A percentile compares a stretch with the other conserved stretches of the same genome.
phyloP scores from a whole-genome alignment of 1,140 invertebrate species.

The Drosophila persimilis region DNA sequence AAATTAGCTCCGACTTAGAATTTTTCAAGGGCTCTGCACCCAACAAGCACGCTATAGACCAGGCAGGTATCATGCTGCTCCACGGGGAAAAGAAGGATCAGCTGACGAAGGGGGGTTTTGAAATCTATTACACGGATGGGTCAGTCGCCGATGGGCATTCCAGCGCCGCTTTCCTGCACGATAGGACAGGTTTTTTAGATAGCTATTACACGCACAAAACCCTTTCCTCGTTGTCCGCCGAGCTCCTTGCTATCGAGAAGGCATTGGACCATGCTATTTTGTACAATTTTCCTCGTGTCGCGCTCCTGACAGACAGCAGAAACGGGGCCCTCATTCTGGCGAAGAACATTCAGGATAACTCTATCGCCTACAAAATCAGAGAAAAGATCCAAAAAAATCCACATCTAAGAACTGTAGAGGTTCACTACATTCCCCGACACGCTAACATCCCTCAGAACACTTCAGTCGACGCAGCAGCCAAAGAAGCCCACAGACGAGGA shows the following conservation, averaged over 20 bases:
- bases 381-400: too few species aligned
- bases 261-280: background rate
- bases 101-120: background rate
- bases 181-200: background rate
- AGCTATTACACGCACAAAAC: background rate
- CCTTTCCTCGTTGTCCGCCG: background rate
- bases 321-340: background rate
- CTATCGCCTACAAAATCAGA: too few species aligned
- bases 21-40: background rate
- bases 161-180: background rate
- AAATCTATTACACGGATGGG: background rate
- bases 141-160: background rate
- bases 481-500: too few species aligned
- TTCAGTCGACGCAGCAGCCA: too few species aligned
- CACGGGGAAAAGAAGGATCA: background rate
- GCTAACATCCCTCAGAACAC: too few species aligned
- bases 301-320: background rate
- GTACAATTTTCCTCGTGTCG: background rate
- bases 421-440: too few species aligned
- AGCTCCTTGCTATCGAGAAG: background rate
- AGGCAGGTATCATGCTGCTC: background rate
- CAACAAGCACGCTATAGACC: background rate
- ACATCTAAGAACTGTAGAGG: too few species aligned
- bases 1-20: background rate
- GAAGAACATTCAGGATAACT: too few species aligned